Conservation (phyloP, 2,113 vertebrate species). For the Oophaga pumilio region DNA sequence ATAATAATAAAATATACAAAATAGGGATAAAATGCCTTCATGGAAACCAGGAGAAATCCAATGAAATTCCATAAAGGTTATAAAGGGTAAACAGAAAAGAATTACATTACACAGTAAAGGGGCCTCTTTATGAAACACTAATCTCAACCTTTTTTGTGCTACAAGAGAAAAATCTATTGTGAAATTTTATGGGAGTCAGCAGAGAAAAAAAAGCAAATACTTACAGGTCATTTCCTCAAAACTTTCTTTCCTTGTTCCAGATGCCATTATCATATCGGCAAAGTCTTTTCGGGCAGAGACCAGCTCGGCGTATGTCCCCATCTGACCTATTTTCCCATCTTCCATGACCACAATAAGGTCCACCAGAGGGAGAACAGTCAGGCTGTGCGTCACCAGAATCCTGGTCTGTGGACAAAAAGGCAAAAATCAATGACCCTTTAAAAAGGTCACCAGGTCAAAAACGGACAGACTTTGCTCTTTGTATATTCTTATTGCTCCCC, state of each 20-base stretch:
- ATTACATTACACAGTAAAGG: too few species aligned
- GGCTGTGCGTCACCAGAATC: constrained; percentile 66
- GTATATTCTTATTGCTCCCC: too few species aligned
- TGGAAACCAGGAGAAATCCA: too few species aligned
- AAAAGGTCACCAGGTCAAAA: not conserved
- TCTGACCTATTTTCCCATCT: constrained; percentile 60
- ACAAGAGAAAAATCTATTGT: not conserved
- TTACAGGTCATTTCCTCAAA: constrained; percentile 51
- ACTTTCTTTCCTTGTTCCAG: constrained; percentile 39
- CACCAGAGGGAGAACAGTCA: constrained; percentile 59
- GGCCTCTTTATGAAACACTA: too few species aligned
- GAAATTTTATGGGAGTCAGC: not conserved
- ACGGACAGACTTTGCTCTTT: too few species aligned
- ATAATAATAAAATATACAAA: too few species aligned
- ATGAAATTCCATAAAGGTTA: too few species aligned
- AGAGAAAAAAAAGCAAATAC: not conserved
- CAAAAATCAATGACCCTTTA: not conserved
- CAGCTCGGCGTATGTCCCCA: constrained; percentile 63
- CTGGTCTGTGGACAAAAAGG: constrained; percentile 62
- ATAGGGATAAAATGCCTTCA: too few species aligned
- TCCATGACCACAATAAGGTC: constrained; percentile 64
- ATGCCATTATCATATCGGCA: constrained; percentile 56
- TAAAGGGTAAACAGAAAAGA: too few species aligned
- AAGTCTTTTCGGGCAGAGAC: constrained; percentile 59
- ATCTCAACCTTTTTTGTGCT: too few species aligned